phyloP scores from a whole-genome alignment of 2,888 invertebrate genomes.

The Xylophagus ater region DNA sequence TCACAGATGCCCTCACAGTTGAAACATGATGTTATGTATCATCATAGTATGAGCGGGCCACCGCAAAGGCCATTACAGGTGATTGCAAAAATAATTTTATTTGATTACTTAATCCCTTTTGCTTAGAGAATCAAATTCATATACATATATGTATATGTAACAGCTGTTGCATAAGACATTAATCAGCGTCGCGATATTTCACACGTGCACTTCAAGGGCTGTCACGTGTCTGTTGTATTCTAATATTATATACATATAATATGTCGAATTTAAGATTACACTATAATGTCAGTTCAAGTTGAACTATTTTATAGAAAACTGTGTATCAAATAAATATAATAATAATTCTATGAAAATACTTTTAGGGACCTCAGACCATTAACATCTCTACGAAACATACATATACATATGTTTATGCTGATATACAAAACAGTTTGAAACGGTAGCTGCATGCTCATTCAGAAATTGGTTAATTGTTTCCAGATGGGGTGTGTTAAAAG shows the following conservation, averaged over 20 bases:
- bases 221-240: conserved; percentile 40
- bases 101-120: neutral
- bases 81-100: conserved; percentile 24
- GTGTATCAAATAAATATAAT: too few relatives aligned
- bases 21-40: conserved; percentile 93
- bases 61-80: conserved; percentile 82
- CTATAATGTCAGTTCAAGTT: too few relatives aligned
- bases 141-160: neutral
- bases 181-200: conserved; percentile 38
- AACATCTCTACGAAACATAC: too few relatives aligned
- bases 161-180: conserved; percentile 2
- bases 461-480: conserved; percentile 25
- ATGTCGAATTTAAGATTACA: too few relatives aligned
- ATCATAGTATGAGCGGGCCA: conserved; percentile 71
- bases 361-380: neutral
- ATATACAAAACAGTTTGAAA: neutral
- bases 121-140: neutral
- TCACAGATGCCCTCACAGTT: conserved; percentile 66
- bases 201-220: conserved; percentile 35
- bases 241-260: too few relatives aligned
- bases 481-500: conserved; percentile 23
- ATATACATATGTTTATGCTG: too few relatives aligned
- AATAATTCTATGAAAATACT: too few relatives aligned
- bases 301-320: too few relatives aligned
- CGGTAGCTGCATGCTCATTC: conserved; percentile 13